Percentiles rank a stretch among this genome's conserved stretches.
These are phyloP conservation scores for Ia io DNA, from an alignment of 2,113 vertebrate species.

Conservation along the genomic window DNA sequence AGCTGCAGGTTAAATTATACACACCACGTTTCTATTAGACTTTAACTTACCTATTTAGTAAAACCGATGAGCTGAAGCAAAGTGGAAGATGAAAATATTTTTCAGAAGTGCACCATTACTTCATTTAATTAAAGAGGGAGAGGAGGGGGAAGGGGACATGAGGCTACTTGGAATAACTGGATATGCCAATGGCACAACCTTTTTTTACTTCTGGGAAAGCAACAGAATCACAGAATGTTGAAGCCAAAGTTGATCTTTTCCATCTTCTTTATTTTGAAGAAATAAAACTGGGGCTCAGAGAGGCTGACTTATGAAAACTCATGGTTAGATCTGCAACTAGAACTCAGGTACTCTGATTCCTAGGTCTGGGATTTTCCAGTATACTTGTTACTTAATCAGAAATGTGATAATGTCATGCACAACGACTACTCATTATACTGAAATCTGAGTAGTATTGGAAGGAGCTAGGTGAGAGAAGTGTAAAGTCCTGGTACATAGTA, in stretches of 20 bases:
- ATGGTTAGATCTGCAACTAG: not conserved
- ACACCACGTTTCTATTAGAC: not conserved
- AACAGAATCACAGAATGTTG: not conserved
- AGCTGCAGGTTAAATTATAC: not conserved
- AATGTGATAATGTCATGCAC: not conserved
- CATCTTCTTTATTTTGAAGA: not conserved
- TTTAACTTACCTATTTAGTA: conserved; percentile 22
- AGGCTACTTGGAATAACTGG: not conserved
- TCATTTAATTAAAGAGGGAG: conserved; percentile 40
- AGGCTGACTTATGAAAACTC: not conserved
- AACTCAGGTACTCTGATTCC: not conserved
- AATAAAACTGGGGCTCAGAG: not conserved
- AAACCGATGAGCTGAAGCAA: not conserved
- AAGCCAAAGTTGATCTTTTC: not conserved
- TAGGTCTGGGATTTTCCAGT: not conserved
- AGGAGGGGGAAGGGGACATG: not conserved
- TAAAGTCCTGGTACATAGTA: not conserved
- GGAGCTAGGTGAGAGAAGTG: not conserved
- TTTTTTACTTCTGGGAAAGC: not conserved
- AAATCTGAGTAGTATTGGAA: not conserved
- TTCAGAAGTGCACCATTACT: conserved; percentile 27
- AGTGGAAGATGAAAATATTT: conserved; percentile 10
- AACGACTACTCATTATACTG: fast-evolving
- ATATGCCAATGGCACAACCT: too few species aligned
- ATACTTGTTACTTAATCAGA: not conserved